Evolutionary conservation across 2,888 invertebrate genomes (phyloP).

Genomic region (Anthophora plumipes): DNA sequence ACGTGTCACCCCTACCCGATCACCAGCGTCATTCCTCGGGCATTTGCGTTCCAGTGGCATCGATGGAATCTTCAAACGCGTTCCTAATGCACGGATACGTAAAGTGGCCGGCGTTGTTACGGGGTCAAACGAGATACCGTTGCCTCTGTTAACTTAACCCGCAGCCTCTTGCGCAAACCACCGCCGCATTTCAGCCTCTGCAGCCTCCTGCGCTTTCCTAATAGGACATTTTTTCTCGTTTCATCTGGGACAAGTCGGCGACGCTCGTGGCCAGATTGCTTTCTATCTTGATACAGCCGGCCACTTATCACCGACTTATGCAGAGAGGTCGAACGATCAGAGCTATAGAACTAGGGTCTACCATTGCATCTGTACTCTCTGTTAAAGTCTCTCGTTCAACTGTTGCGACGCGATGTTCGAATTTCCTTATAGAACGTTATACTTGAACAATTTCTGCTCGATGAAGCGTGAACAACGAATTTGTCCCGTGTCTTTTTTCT

Average conservation of each 20-base stretch:
- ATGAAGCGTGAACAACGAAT: background rate
- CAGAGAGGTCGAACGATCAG: constrained; percentile 16
- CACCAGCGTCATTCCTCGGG: constrained; percentile 24
- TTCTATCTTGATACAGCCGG: constrained; percentile 46
- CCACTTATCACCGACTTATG: constrained; percentile 47
- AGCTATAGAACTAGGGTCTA: background rate
- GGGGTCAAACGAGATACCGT: constrained; percentile 63
- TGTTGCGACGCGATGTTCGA: background rate
- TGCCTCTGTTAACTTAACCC: constrained; percentile 54
- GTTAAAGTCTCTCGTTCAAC: background rate
- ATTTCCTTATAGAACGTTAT: background rate
- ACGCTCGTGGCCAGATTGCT: constrained; percentile 36
- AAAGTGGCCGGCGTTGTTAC: constrained; percentile 54
- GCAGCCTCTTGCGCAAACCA: constrained; percentile 45
- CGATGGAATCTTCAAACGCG: constrained; percentile 53
- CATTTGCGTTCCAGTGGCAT: constrained; percentile 48
- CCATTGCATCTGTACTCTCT: background rate
- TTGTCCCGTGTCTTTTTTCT: background rate
- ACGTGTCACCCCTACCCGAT: constrained; percentile 21
- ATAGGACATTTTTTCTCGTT: constrained; percentile 25
- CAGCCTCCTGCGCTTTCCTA: constrained; percentile 35
- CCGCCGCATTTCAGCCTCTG: constrained; percentile 18
- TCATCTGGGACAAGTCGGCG: constrained; percentile 33
- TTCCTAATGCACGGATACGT: constrained; percentile 53
- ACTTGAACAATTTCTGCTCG: background rate